Percentiles rank a stretch among this genome's conserved stretches.
These are phyloP conservation scores for Drosophila helvetica DNA, from an alignment of 2,888 invertebrate species.

Conservation along the genomic window DNA sequence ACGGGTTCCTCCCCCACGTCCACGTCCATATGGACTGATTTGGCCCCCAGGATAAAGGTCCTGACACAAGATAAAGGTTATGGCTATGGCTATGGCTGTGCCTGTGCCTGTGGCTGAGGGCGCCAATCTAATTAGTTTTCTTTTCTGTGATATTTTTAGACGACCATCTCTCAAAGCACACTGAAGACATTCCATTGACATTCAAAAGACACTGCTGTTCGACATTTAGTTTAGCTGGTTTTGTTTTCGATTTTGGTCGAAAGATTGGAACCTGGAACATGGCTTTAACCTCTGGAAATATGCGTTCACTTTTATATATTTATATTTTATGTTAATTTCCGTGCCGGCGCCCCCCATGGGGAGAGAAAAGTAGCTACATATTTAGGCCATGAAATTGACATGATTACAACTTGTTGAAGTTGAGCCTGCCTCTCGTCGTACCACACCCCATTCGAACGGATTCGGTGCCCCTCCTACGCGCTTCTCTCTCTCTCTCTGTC, in stretches of 20 bases:
- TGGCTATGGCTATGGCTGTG: not conserved
- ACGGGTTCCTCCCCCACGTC: conserved; percentile 2
- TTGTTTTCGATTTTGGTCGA: not conserved
- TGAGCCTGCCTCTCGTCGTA: not conserved
- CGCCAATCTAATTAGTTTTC: conserved; percentile 40
- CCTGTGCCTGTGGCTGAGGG: conserved; percentile 2
- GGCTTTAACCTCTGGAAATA: not conserved
- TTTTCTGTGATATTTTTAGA: conserved; percentile 27
- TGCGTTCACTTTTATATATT: not conserved
- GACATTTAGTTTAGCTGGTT: not conserved
- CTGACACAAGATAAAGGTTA: not conserved
- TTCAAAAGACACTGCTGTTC: not conserved
- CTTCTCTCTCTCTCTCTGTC: not conserved
- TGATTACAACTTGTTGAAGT: conserved; percentile 11
- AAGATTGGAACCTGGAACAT: not conserved
- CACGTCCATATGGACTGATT: not conserved
- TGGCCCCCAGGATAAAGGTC: not conserved
- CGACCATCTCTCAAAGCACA: conserved; percentile 21
- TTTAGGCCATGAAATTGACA: conserved; percentile 12
- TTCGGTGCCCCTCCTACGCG: conserved; percentile 18
- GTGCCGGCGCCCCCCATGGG: not conserved
- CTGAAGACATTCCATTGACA: not conserved
- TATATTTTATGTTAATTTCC: not conserved
- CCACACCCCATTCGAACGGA: conserved; percentile 12
- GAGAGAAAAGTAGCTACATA: not conserved